Evolutionary conservation across 2,888 invertebrate genomes (phyloP).

Genomic region (Laspeyria flexula): DNA sequence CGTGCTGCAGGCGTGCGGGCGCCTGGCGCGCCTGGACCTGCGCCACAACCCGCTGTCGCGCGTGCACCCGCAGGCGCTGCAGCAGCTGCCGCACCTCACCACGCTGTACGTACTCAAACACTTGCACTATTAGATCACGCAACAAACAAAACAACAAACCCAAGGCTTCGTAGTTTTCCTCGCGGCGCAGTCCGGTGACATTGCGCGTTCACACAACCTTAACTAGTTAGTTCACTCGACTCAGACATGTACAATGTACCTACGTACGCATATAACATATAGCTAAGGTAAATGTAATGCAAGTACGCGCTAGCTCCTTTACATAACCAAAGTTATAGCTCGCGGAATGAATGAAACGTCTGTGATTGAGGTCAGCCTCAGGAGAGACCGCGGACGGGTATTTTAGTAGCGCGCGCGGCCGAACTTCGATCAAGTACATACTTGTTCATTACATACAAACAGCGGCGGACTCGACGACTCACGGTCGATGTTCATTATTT

Average conservation of each 20-base stretch:
- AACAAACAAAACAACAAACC: constrained; percentile 5
- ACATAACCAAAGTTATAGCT: too few relatives aligned
- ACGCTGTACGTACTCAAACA: constrained; percentile 65
- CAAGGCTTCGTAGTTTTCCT: constrained; percentile 13
- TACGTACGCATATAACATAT: too few relatives aligned
- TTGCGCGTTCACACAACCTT: too few relatives aligned
- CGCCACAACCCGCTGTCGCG: constrained; percentile 92
- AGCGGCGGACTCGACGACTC: constrained; percentile 4
- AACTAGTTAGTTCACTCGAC: too few relatives aligned
- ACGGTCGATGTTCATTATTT: constrained; percentile 11
- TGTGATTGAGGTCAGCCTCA: not conserved
- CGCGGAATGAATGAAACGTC: constrained; percentile 9
- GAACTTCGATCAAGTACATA: constrained; percentile 1
- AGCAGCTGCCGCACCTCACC: constrained; percentile 88
- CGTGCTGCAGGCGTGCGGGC: constrained; percentile 88
- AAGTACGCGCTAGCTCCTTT: too few relatives aligned
- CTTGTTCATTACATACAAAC: constrained; percentile 7
- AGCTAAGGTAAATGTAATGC: too few relatives aligned
- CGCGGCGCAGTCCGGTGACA: too few relatives aligned
- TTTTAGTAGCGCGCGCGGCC: constrained; percentile 5
- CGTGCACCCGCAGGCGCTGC: constrained; percentile 90
- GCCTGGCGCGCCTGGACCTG: constrained; percentile 91
- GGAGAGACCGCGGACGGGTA: not conserved
- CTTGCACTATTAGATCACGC: not conserved
- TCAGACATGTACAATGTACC: too few relatives aligned